These are phyloP conservation scores for Pristionchus fissidentatus DNA, from an alignment of 2,888 invertebrate genomes.

Conservation along the genomic window DNA sequence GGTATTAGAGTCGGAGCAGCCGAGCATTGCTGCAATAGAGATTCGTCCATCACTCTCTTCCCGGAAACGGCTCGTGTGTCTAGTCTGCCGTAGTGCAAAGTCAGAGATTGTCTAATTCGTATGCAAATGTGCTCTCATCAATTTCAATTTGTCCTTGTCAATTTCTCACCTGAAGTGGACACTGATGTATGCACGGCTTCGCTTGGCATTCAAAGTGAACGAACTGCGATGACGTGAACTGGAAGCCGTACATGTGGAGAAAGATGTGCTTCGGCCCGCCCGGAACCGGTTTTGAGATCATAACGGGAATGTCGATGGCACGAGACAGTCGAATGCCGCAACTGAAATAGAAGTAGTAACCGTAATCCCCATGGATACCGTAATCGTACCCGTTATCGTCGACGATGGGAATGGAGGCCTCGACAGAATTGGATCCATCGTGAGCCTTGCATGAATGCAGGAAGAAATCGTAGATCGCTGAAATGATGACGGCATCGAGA, in stretches of 20 bases:
- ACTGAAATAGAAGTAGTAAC: conserved; percentile 53
- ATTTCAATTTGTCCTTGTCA: neutral
- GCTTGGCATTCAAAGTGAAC: conserved; percentile 73
- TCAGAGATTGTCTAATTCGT: no score
- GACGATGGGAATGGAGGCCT: conserved; percentile 70
- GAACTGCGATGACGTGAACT: conserved; percentile 71
- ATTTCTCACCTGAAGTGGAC: conserved; percentile 62
- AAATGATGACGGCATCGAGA: no score
- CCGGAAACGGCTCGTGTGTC: no score
- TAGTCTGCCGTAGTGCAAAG: no score
- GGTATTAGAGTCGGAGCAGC: conserved; percentile 14
- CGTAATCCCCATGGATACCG: neutral
- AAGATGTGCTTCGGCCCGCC: conserved; percentile 73
- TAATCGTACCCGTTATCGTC: conserved; percentile 70
- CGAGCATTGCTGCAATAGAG: conserved; percentile 43
- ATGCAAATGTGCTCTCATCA: neutral
- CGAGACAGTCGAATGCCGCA: conserved; percentile 72
- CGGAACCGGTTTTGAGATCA: conserved; percentile 63
- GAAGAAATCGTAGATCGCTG: conserved; percentile 74
- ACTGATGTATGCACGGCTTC: conserved; percentile 68
- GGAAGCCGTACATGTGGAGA: conserved; percentile 68
- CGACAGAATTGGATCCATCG: conserved; percentile 71
- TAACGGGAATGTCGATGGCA: conserved; percentile 72
- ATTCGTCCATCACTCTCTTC: no score
- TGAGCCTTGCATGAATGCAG: conserved; percentile 75